Conservation (phyloP, 2,888 invertebrate species). For the Drosophila cognata region DNA sequence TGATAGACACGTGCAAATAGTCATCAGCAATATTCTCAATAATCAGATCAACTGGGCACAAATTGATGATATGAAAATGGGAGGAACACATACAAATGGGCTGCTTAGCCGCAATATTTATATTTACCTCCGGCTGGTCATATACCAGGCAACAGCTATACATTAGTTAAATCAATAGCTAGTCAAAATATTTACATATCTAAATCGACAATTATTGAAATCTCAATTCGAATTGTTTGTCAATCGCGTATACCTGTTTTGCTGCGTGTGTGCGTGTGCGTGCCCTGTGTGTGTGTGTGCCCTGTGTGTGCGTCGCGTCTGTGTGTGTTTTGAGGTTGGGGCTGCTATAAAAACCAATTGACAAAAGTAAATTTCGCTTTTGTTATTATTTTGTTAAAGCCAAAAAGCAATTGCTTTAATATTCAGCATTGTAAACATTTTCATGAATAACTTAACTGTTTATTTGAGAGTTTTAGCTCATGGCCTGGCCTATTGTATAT, state of each 20-base stretch:
- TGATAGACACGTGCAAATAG: constrained; percentile 15
- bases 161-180: constrained; percentile 79
- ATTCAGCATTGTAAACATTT: constrained; percentile 12
- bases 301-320: constrained; percentile 27
- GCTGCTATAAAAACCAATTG: constrained; percentile 38
- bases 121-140: constrained; percentile 36
- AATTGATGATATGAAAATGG: constrained; percentile 25
- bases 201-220: constrained; percentile 83
- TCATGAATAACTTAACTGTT: neutral
- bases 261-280: constrained; percentile 14
- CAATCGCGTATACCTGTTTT: constrained; percentile 31
- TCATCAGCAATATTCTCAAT: constrained; percentile 11
- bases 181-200: constrained; percentile 79
- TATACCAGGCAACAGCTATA: constrained; percentile 12
- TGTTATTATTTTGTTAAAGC: constrained; percentile 27
- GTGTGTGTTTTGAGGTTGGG: constrained; percentile 24
- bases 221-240: constrained; percentile 80
- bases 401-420: constrained; percentile 29
- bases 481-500: neutral
- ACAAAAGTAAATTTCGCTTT: constrained; percentile 28
- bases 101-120: constrained; percentile 46
- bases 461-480: neutral
- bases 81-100: constrained; percentile 20
- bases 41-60: constrained; percentile 43
- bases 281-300: constrained; percentile 17